Conservation (phyloP, 1,140 invertebrate species). For the Arctopsyche grandis region DNA sequence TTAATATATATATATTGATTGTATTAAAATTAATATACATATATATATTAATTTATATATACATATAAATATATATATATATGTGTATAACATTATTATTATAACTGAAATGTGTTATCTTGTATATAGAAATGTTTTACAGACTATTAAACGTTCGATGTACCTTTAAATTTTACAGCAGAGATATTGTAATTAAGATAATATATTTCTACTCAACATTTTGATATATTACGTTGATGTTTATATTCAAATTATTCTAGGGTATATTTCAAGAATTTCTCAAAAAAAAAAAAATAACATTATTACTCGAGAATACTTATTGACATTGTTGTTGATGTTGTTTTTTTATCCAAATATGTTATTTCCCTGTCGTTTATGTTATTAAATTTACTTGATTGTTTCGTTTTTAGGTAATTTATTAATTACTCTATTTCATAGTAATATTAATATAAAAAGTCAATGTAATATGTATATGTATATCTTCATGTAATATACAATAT, state of each 20-base stretch:
- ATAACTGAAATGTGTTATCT: constrained; percentile 44
- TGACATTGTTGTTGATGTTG: constrained; percentile 40
- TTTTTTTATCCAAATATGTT: constrained; percentile 40
- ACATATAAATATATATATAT: constrained; percentile 49
- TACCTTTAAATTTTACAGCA: constrained; percentile 52
- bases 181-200: constrained; percentile 47
- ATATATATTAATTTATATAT: constrained; percentile 43
- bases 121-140: constrained; percentile 53
- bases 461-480: constrained; percentile 55
- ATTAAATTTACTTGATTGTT: constrained; percentile 40
- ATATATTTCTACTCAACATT: constrained; percentile 54
- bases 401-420: constrained; percentile 41
- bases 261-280: constrained; percentile 39
- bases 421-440: constrained; percentile 49
- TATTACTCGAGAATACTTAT: constrained; percentile 28
- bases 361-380: constrained; percentile 38
- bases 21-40: constrained; percentile 47
- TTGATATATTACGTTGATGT: constrained; percentile 53
- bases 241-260: constrained; percentile 50
- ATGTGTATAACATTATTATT: constrained; percentile 41
- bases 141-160: constrained; percentile 53
- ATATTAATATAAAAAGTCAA: constrained; percentile 53
- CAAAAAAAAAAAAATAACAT: constrained; percentile 20
- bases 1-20: constrained; percentile 45
- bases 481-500: constrained; percentile 55